Percentiles rank a stretch among this genome's conserved stretches.
Evolutionary conservation across 1,140 invertebrate genomes (phyloP).

Genomic region (Stenopsyche tienmushanensis): DNA sequence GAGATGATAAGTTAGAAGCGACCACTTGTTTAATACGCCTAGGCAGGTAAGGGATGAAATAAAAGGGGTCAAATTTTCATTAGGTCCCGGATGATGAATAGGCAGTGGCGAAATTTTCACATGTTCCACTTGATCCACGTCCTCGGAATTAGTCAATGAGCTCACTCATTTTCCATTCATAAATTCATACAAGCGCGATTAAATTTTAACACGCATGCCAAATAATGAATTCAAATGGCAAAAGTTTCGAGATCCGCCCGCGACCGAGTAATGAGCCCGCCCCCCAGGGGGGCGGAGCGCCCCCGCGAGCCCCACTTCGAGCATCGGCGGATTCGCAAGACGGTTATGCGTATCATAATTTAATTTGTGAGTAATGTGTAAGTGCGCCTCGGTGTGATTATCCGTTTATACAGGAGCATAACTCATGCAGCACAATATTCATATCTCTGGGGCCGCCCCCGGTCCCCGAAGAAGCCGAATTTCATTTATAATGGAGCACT

Average conservation of each 20-base stretch:
- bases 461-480: constrained; percentile 1
- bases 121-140: no score
- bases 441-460: constrained; percentile 13
- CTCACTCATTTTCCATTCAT: no score
- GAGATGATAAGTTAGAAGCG: no score
- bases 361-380: constrained; percentile 6
- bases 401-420: constrained; percentile 11
- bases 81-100: no score
- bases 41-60: no score
- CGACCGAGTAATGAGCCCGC: no score
- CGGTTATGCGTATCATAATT: background rate
- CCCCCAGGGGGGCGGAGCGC: background rate
- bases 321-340: background rate
- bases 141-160: no score
- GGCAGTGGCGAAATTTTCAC: no score
- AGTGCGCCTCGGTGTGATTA: constrained; percentile 8
- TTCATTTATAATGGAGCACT: constrained; percentile 24
- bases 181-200: no score
- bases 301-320: background rate
- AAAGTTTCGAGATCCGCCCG: background rate
- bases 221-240: background rate
- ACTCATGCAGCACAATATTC: constrained; percentile 22
- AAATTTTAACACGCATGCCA: background rate
- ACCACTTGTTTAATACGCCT: no score
- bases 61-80: no score